Base-by-base conservation (phyloP, 2,888 invertebrate species). In the Zeuzera pyrina region DNA sequence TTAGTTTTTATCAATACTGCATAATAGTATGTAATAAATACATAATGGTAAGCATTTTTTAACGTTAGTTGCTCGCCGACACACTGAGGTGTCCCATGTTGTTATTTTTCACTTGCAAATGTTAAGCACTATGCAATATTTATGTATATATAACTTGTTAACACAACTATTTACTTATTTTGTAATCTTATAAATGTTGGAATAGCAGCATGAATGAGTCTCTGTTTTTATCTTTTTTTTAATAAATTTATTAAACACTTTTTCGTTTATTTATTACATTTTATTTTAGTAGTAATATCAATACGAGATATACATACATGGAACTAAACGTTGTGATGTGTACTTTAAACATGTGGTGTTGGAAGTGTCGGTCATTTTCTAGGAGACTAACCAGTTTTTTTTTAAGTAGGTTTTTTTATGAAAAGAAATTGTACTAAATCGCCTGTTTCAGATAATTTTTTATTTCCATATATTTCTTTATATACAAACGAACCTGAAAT, bases 181-280 rank as follows among this genome's bases (percentile, higher is more conserved):
- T 68, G 57, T 68, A 69, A 55, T 59, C 51, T 63, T 61, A 56
- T 65, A 68, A 23, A 64, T 57, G 58, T 66, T 63, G 65, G 59
- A 61, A 55, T 66, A 58, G 67, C 64, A 61, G 71, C 73, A 62
- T 66, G 66, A 62, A 66, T 63, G 67, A 60, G 54, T 48, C 57
- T 64, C 61, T 64, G 70, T 71, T 67, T 64, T 68, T 65, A 15
- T 67, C 61, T 55, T 70, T 70, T 55, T 81, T 74, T 72, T 63
- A 79, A 77, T 77, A 78, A 83, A 77, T 70, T 67, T 77, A 70
- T 77, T 73, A 72, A 78, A 81, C 66, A 60, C 62, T 67, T 64
- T 49, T 44, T 55, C 48, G 46, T 41, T 56, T 59, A 48, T 46
- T 62, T 60, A 28, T 28, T 28, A 15, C 12, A 19, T 19, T 4